Evolutionary conservation across 1,140 invertebrate genomes (phyloP), one percentile per base, ranked within the genome.

Genomic region (Phenacoccus solenopsis): DNA sequence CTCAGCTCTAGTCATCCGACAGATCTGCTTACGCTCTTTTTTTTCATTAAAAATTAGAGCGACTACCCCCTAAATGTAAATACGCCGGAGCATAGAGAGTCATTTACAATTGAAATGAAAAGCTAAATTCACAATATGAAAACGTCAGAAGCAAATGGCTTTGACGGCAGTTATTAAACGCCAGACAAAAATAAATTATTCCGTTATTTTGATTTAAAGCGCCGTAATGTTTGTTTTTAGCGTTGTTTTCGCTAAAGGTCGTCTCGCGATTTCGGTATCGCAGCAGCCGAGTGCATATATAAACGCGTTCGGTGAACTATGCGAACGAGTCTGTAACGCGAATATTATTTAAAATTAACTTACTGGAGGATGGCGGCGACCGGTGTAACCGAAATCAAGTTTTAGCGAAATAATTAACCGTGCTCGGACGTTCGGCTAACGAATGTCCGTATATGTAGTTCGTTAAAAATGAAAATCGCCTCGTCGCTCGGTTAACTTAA

Each of bases 71-170:
- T 16, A 49, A 49, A 16, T 49, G 4, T 16, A 16, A 49, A 49
- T 49, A 4, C 38, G 38, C 38, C n/a, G n/a, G n/a, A n/a, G n/a
- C n/a, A n/a, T n/a, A n/a, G n/a, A n/a, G 5, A 49, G 38, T 49
- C 38, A 49, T 49, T 49, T 49, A 49, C 38, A 49, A 49, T 49
- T 49, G 38, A 49, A 49, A 49, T 49, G 38, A 49, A 49, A 49
- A 49, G 38, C 38, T 49, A 49, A 49, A 49, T 49, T 49, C 38
- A 49, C 38, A 49, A 49, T 49, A 49, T 49, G 38, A 49, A 49
- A 49, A 49, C 16, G 38, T 49, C 38, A 49, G 38, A 49, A 49
- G 38, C 38, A 49, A 49, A 49, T 49, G 38, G 38, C 38, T 49
- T 49, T 49, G 38, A 49, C 38, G 38, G 38, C 38, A 49, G 38